Percentiles rank a stretch among this genome's conserved stretches.
Conservation (phyloP, 2,888 invertebrate genomes). For the Phaonia tiefii region DNA sequence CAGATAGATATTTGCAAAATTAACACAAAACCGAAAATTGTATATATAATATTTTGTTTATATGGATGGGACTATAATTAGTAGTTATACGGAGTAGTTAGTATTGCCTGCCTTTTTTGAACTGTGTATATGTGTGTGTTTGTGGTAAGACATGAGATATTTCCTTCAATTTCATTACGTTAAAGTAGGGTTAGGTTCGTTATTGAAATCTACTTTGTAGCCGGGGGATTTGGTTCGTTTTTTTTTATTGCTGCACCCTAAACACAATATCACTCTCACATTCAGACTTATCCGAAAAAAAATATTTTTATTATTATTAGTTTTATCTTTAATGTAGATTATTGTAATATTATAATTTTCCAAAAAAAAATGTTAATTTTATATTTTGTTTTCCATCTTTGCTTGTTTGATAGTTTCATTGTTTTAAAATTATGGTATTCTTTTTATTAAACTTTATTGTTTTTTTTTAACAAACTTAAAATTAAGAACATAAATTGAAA, state of each 20-base stretch:
- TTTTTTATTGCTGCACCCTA: constrained; percentile 77
- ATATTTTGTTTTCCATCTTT: too few species aligned
- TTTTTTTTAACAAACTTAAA: constrained; percentile 63
- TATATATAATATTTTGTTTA: background rate
- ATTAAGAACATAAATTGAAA: constrained; percentile 71
- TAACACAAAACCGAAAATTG: constrained; percentile 10
- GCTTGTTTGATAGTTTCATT: too few species aligned
- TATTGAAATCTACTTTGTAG: background rate
- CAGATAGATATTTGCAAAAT: background rate
- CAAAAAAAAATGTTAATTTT: background rate
- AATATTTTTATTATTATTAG: constrained; percentile 67
- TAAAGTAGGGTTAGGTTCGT: background rate
- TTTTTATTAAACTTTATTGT: constrained; percentile 10
- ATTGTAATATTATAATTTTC: background rate
- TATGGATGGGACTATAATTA: background rate
- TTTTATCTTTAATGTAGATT: background rate
- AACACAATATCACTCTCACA: constrained; percentile 80
- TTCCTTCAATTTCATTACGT: background rate
- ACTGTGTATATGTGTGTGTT: constrained; percentile 8
- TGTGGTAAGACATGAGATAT: constrained; percentile 27
- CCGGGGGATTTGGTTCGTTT: constrained; percentile 8
- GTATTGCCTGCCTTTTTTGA: constrained; percentile 6
- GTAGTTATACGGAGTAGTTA: background rate
- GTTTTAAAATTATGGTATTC: background rate
- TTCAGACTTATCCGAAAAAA: constrained; percentile 80